Percentiles rank a stretch among this genome's conserved stretches.
phyloP scores from a whole-genome alignment of 2,888 invertebrate genomes.

The Tetropium fuscum region DNA sequence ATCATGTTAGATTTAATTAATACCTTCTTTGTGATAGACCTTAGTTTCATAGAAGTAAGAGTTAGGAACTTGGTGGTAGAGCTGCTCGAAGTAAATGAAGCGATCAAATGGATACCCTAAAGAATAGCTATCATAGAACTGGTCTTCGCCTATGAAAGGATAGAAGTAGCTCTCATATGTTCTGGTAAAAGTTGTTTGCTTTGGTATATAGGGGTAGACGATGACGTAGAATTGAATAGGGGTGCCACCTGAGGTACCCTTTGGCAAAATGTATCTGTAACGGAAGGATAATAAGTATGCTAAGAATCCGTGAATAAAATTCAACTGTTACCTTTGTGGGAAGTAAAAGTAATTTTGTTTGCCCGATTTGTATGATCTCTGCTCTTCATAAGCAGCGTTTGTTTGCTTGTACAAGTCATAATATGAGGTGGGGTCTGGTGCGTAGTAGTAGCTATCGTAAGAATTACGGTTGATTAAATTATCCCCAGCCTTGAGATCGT shows the following conservation, averaged over 20 bases:
- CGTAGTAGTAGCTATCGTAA: slow-evolving; percentile 73
- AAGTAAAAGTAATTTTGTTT: slow-evolving; percentile 74
- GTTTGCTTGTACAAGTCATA: slow-evolving; percentile 73
- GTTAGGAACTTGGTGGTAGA: slow-evolving; percentile 75
- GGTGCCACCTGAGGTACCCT: slow-evolving; percentile 75
- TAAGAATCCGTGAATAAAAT: background rate
- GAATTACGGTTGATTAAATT: slow-evolving; percentile 78
- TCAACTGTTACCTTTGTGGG: slow-evolving; percentile 69
- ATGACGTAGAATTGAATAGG: slow-evolving; percentile 68
- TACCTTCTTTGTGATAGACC: slow-evolving; percentile 70
- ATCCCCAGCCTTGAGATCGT: slow-evolving; percentile 72
- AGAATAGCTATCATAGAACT: slow-evolving; percentile 71
- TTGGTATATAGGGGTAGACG: slow-evolving; percentile 65
- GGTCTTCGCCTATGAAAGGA: slow-evolving; percentile 2
- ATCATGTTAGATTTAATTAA: too few relatives aligned
- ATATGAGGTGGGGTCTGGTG: slow-evolving; percentile 74
- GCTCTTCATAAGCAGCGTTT: slow-evolving; percentile 66
- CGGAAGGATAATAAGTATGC: slow-evolving; percentile 30
- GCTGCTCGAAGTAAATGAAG: slow-evolving; percentile 68
- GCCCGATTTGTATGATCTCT: slow-evolving; percentile 52
- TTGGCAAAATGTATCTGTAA: slow-evolving; percentile 70
- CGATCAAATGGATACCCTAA: slow-evolving; percentile 83
- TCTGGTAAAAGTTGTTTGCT: slow-evolving; percentile 21
- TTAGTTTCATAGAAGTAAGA: slow-evolving; percentile 75
- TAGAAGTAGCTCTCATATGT: slow-evolving; percentile 16